Evolutionary conservation across 2,888 invertebrate species (phyloP).

Genomic region (Cephus runcator): DNA sequence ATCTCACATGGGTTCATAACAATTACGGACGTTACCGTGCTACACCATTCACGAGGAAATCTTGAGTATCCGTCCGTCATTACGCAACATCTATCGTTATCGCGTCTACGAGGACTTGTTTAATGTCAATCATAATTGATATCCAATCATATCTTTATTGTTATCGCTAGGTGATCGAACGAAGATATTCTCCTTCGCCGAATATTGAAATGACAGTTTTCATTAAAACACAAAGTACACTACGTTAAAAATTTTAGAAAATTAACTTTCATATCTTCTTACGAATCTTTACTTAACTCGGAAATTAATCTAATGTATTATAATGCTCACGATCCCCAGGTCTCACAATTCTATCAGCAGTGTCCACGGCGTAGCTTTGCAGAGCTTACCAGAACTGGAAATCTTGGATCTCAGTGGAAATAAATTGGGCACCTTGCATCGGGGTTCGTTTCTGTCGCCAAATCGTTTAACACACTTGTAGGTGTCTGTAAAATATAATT

Average conservation of each 20-base stretch:
- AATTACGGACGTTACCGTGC: neutral
- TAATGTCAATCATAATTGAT: neutral
- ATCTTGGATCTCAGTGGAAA: conserved; percentile 75
- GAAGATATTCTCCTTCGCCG: neutral
- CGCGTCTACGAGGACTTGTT: neutral
- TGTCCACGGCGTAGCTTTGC: conserved; percentile 66
- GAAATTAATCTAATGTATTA: neutral
- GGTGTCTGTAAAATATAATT: conserved; percentile 41
- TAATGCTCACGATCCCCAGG: conserved; percentile 45
- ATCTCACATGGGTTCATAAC: neutral
- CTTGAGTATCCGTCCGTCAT: neutral
- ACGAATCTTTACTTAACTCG: neutral
- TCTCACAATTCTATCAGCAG: conserved; percentile 67
- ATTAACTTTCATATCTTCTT: neutral
- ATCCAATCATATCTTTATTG: conserved; percentile 3
- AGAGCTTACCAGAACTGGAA: conserved; percentile 68
- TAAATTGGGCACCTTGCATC: conserved; percentile 69
- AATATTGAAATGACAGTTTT: neutral
- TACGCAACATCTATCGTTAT: neutral
- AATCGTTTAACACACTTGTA: conserved; percentile 68
- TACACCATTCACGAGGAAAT: neutral
- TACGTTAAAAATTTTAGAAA: neutral
- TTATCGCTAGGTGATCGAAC: neutral
- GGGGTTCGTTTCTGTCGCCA: conserved; percentile 71
- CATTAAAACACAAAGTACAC: neutral